phyloP scores from a whole-genome alignment of 2,888 invertebrate species.

The Gari tellinella region DNA sequence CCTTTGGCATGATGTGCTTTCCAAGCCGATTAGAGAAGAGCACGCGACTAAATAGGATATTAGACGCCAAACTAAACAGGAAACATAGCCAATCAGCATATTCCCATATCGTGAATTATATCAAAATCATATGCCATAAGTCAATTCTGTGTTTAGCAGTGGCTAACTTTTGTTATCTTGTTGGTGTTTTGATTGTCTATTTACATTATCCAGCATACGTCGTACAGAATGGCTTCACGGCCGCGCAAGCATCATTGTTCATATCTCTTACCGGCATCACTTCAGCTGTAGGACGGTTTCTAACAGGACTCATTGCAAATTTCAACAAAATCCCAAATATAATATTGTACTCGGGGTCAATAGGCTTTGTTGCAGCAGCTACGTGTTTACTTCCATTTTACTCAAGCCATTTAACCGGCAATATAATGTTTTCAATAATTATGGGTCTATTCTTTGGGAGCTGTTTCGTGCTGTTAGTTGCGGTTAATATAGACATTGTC shows the following conservation, averaged over 20 bases:
- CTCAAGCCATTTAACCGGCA: slow-evolving; percentile 20
- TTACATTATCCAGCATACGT: slow-evolving; percentile 40
- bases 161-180: slow-evolving; percentile 27
- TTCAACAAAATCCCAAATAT: slow-evolving; percentile 25
- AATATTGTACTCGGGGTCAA: slow-evolving; percentile 35
- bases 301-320: slow-evolving; percentile 36
- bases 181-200: slow-evolving; percentile 37
- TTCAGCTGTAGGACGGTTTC: slow-evolving; percentile 27
- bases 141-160: slow-evolving; percentile 25
- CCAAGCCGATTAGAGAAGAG: slow-evolving; percentile 41
- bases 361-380: slow-evolving; percentile 32
- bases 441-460: slow-evolving; percentile 41
- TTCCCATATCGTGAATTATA: slow-evolving; percentile 13
- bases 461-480: slow-evolving; percentile 37
- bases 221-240: slow-evolving; percentile 31
- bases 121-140: slow-evolving; percentile 26
- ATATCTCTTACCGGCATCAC: slow-evolving; percentile 37
- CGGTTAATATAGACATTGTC: slow-evolving; percentile 35
- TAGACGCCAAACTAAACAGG: neutral
- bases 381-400: slow-evolving; percentile 35
- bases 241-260: slow-evolving; percentile 28
- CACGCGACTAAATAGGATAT: slow-evolving; percentile 15
- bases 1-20: slow-evolving; percentile 46
- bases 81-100: neutral
- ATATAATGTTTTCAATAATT: slow-evolving; percentile 31